phyloP scores from a whole-genome alignment of 2,113 vertebrate species.

The Chaetops frenatus region DNA sequence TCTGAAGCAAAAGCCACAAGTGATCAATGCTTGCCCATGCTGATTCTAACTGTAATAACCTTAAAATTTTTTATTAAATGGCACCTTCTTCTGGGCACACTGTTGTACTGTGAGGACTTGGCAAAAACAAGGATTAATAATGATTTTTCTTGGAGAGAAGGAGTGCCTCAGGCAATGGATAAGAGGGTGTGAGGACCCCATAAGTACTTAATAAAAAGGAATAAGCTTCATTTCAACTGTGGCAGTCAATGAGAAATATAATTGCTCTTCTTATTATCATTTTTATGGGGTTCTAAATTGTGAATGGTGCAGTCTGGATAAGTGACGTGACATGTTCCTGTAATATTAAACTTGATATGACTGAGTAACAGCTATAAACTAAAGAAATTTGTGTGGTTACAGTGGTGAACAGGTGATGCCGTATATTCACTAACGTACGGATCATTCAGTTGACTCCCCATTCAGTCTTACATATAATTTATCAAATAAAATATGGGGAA shows the following conservation, averaged over 20 bases:
- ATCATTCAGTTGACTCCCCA: background rate
- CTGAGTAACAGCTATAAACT: background rate
- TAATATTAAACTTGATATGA: background rate
- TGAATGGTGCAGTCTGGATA: background rate
- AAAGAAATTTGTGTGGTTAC: background rate
- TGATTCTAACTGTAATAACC: background rate
- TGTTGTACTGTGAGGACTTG: background rate
- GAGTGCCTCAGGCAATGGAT: background rate
- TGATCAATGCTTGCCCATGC: background rate
- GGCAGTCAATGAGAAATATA: background rate
- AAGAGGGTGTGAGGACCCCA: background rate
- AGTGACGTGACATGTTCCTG: background rate
- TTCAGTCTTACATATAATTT: background rate
- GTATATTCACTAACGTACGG: background rate
- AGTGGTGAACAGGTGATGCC: background rate
- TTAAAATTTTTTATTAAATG: background rate
- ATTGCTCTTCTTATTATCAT: conserved; percentile 9
- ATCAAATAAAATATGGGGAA: background rate
- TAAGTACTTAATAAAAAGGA: conserved; percentile 25
- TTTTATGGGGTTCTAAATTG: conserved; percentile 26
- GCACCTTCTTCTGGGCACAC: background rate
- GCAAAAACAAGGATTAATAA: conserved; percentile 9
- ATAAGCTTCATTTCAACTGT: background rate
- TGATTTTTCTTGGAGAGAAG: background rate
- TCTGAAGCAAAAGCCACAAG: background rate